Evolutionary conservation across 2,797 vertebrate species (phyloP).

Genomic region (Tolypeutes matacus): DNA sequence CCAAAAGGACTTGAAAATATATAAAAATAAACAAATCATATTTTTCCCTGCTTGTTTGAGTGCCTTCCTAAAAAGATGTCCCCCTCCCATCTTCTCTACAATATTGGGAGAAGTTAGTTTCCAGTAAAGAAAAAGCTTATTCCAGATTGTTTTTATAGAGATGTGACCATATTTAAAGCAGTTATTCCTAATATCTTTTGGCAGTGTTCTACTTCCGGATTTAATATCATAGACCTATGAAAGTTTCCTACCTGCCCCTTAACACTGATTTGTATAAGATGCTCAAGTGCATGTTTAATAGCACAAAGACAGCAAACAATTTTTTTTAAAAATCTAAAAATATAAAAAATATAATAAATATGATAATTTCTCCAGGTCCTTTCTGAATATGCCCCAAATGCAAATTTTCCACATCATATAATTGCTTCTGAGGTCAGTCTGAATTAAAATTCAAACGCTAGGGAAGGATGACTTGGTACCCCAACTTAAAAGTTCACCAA

Average conservation of each 20-base stretch:
- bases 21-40: conserved; percentile 73
- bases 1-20: conserved; percentile 44
- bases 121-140: conserved; percentile 31
- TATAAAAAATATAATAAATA: background rate
- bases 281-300: background rate
- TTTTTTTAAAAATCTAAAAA: background rate
- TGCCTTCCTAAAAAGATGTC: conserved; percentile 36
- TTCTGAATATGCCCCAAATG: background rate
- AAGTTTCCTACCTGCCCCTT: background rate
- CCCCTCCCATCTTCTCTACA: background rate
- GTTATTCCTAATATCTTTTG: conserved; percentile 16
- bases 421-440: background rate
- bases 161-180: background rate
- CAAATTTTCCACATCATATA: background rate
- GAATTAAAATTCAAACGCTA: background rate
- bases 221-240: background rate
- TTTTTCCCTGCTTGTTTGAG: conserved; percentile 19
- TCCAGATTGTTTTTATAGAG: conserved; percentile 21
- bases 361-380: background rate
- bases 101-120: conserved; percentile 40
- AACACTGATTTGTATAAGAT: background rate
- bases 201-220: conserved; percentile 16
- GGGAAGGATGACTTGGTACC: too few relatives aligned
- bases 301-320: conserved; percentile 1
- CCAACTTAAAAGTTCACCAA: background rate